phyloP scores from a whole-genome alignment of 2,888 invertebrate genomes.

The Cheilosia urbana region DNA sequence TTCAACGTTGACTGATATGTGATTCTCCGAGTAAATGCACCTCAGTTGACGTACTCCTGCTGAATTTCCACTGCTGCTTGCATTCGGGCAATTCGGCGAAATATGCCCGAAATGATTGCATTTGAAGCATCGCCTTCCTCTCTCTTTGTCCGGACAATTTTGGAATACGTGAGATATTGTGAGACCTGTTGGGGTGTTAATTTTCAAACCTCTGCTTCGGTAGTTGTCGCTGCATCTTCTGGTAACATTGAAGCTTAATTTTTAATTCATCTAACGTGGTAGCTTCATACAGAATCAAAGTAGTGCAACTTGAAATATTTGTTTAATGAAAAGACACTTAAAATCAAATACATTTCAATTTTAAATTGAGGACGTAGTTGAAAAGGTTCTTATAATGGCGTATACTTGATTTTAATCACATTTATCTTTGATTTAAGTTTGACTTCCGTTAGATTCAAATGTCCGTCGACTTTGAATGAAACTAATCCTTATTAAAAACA shows the following conservation, averaged over 20 bases:
- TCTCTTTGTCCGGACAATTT: conserved; percentile 27
- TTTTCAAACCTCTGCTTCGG: background rate
- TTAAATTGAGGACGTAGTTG: too few relatives aligned
- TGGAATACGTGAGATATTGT: background rate
- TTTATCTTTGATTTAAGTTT: too few relatives aligned
- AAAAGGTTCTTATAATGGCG: too few relatives aligned
- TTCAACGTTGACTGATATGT: background rate
- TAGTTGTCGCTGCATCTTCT: conserved; percentile 11
- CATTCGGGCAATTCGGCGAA: background rate
- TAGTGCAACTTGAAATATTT: too few relatives aligned
- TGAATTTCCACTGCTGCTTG: background rate
- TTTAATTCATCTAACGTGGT: background rate
- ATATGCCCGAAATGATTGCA: conserved; percentile 4
- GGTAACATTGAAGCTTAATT: background rate
- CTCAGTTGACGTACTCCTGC: background rate
- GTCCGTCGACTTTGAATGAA: too few relatives aligned
- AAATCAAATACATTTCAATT: too few relatives aligned
- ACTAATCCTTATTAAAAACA: too few relatives aligned
- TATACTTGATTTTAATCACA: too few relatives aligned
- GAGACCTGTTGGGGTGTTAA: background rate
- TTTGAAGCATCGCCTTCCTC: conserved; percentile 3
- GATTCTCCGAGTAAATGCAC: background rate
- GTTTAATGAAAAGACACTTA: too few relatives aligned
- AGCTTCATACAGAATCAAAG: conserved; percentile 18
- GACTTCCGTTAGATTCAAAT: too few relatives aligned